Percentiles rank a stretch among this genome's conserved stretches.
Evolutionary conservation across 2,797 vertebrate genomes (phyloP).

Genomic region (Crypturellus tataupa): DNA sequence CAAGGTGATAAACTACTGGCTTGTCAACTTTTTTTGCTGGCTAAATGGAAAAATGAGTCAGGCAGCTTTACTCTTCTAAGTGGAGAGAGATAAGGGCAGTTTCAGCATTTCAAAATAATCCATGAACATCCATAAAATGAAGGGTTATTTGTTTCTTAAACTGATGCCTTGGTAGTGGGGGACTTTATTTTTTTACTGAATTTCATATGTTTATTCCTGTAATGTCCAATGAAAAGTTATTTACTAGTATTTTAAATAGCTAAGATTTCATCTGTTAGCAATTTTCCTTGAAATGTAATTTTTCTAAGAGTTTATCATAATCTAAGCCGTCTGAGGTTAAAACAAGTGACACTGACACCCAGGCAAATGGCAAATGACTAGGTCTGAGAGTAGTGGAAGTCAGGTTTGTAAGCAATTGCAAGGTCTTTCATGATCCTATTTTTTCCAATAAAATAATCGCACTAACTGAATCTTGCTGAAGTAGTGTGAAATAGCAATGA

Average conservation of each 20-base stretch:
- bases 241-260: neutral
- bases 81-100: neutral
- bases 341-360: neutral
- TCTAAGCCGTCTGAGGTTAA: neutral
- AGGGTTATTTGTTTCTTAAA: neutral
- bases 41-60: neutral
- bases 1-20: neutral
- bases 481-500: neutral
- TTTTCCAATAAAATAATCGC: neutral
- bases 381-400: neutral
- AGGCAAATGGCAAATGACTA: neutral
- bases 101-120: neutral
- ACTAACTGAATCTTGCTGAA: neutral
- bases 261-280: neutral
- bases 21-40: slow-evolving; percentile 22
- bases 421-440: neutral
- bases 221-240: neutral
- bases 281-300: neutral
- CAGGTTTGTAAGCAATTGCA: neutral
- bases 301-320: neutral
- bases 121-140: neutral
- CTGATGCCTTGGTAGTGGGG: neutral
- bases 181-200: neutral
- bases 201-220: neutral
- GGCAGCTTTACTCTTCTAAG: neutral